Evolutionary conservation across 2,797 vertebrate genomes (phyloP).

Genomic region (Geotrypetes seraphini): DNA sequence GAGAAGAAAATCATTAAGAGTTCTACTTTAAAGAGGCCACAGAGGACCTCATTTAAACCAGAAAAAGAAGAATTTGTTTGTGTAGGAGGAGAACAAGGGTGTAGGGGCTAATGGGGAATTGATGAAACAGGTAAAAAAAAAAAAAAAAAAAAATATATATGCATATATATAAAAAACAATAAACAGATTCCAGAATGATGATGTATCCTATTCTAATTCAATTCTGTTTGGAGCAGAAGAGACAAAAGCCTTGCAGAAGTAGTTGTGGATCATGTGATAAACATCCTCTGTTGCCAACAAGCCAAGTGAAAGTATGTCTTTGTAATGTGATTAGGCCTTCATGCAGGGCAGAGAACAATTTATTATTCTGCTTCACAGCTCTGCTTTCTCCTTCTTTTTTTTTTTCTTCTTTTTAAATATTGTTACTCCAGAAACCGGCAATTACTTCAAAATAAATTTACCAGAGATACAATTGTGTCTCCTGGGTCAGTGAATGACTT

Average conservation of each 20-base stretch:
- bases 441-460: slow-evolving; percentile 99
- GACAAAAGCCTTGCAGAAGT: slow-evolving; percentile 21
- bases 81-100: not conserved
- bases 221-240: slow-evolving; percentile 23
- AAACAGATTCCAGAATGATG: fast-evolving
- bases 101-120: not conserved
- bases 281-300: slow-evolving; percentile 24
- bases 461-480: slow-evolving; percentile 88
- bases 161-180: too few species aligned
- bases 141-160: too few species aligned
- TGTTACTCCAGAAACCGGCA: slow-evolving; percentile 78
- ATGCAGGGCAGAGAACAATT: slow-evolving; percentile 71
- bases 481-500: slow-evolving; percentile 96
- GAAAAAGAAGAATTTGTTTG: not conserved
- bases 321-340: slow-evolving; percentile 74
- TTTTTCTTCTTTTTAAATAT: slow-evolving; percentile 75
- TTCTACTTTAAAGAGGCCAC: not conserved
- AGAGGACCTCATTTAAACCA: slow-evolving; percentile 9
- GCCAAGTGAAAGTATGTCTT: slow-evolving; percentile 65
- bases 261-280: slow-evolving; percentile 28
- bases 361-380: slow-evolving; percentile 66
- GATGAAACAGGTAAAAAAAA: not conserved
- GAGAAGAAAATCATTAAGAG: not conserved
- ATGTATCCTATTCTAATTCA: slow-evolving; percentile 22
- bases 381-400: slow-evolving; percentile 46